Evolutionary conservation across 2,888 invertebrate species (phyloP), one percentile per base, ranked within the genome.

Genomic region (Oscheius sp.): DNA sequence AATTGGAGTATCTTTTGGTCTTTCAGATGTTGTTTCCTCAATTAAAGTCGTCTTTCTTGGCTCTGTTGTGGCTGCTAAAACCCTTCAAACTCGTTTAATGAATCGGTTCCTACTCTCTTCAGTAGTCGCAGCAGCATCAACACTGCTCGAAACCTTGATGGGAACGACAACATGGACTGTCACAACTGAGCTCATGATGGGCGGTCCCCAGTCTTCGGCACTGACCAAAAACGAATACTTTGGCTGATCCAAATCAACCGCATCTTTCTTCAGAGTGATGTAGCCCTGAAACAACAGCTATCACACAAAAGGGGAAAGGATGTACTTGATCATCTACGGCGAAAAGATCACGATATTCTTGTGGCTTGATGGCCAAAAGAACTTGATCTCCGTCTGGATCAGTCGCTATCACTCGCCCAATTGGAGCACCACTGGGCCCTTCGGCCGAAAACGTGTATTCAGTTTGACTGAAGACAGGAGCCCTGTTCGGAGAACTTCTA

Each of bases 291-390:
- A 73, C 35, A 35, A n/a, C 37, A 37, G 5, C n/a, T n/a, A 13
- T 4, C 11, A 37, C 1, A 32, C 9, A 21, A 21, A 21, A 21
- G 21, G 21, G 29, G 10, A 35, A 37, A 59, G 9, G 5, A 33
- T 68, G n/a, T 53, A 84, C 85, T 32, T 68, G 51, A 13, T 70
- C 32, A 42, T 81, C 79, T 37, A 86, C 73, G 29, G 76, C 76
- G 75, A 86, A 86, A 33, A 86, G 79, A 48, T 83, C 79, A 13
- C 82, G 73, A 71, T 84, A 86, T 57, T 85, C 79, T 2, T 79
- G 57, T 2, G 86, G 86, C 42, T 84, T 82, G 21, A 86, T 84
- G 7, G 76, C 65, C 13, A 73, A 77, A 21, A 65, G 59, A 9
- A 84, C 65, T 2, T 32, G 66, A 51, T 82, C 80, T 3, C 76